A percentile compares a stretch with the other conserved stretches of the same genome.
Conservation (phyloP, 2,888 invertebrate genomes). For the Abrostola triplasia region DNA sequence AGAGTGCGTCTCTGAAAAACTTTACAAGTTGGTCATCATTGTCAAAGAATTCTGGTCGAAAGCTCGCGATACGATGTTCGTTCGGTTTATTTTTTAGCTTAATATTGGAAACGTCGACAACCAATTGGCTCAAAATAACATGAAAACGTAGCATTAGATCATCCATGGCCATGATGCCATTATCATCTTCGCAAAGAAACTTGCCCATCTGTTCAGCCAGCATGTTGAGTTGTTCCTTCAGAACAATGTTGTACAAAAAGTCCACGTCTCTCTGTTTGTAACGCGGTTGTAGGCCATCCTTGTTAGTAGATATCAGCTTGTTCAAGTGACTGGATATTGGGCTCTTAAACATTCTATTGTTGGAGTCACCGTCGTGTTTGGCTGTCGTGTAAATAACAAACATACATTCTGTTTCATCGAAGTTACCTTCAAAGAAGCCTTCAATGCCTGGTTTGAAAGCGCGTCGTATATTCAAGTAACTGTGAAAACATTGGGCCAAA, state of each 20-base stretch:
- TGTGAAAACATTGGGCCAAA: constrained; percentile 32
- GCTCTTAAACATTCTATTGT: constrained; percentile 10
- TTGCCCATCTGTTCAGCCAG: constrained; percentile 17
- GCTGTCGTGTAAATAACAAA: constrained; percentile 50
- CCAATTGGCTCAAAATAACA: neutral
- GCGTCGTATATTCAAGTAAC: constrained; percentile 31
- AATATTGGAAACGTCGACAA: neutral
- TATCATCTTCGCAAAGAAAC: neutral
- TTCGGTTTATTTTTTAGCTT: neutral
- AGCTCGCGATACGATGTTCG: neutral
- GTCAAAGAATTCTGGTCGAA: neutral
- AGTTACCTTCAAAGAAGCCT: constrained; percentile 31
- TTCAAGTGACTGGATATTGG: constrained; percentile 10
- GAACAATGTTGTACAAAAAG: constrained; percentile 29
- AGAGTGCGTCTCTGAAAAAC: neutral
- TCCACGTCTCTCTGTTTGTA: constrained; percentile 28
- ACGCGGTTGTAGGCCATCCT: constrained; percentile 9
- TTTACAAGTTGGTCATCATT: neutral
- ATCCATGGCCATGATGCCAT: neutral
- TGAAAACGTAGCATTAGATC: neutral
- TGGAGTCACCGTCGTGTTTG: constrained; percentile 13
- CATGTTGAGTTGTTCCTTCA: constrained; percentile 25
- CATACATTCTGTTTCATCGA: constrained; percentile 32
- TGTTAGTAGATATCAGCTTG: constrained; percentile 36
- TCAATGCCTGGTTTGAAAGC: constrained; percentile 20